Conservation (phyloP, 2,797 vertebrate species). For the Mormyrus hasselquistii region DNA sequence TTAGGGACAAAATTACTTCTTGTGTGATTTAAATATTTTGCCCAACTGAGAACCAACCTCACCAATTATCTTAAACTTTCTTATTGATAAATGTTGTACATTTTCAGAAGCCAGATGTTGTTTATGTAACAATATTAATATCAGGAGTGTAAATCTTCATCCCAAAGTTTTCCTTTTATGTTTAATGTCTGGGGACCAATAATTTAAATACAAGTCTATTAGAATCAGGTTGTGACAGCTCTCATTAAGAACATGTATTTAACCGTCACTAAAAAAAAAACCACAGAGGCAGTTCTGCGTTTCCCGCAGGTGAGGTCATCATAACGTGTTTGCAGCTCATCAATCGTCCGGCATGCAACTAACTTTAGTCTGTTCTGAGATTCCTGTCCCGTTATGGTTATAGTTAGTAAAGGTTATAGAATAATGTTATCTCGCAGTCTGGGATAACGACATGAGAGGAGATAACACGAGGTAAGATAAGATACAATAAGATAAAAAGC, state of each 20-base stretch:
- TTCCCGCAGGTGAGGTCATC: not conserved
- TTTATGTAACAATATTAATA: not conserved
- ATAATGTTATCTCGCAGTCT: not conserved
- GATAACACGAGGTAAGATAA: not conserved
- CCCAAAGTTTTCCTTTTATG: not conserved
- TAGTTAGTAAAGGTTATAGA: not conserved
- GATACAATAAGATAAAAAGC: no score
- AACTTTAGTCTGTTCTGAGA: not conserved
- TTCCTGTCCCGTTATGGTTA: not conserved
- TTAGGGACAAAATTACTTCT: not conserved
- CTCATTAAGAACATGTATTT: not conserved
- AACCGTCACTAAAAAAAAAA: not conserved
- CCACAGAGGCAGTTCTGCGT: not conserved
- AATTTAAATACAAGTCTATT: not conserved
- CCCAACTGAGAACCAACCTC: not conserved
- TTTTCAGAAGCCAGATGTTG: not conserved
- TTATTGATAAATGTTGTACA: not conserved
- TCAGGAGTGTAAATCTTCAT: not conserved
- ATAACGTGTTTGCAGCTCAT: not conserved
- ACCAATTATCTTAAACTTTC: not conserved
- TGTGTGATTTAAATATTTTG: not conserved
- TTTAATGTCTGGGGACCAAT: not conserved
- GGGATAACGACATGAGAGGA: not conserved
- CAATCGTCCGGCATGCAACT: not conserved
- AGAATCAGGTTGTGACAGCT: not conserved